Base-by-base conservation (phyloP, 2,797 vertebrate genomes). In the Taeniopygia guttata region DNA sequence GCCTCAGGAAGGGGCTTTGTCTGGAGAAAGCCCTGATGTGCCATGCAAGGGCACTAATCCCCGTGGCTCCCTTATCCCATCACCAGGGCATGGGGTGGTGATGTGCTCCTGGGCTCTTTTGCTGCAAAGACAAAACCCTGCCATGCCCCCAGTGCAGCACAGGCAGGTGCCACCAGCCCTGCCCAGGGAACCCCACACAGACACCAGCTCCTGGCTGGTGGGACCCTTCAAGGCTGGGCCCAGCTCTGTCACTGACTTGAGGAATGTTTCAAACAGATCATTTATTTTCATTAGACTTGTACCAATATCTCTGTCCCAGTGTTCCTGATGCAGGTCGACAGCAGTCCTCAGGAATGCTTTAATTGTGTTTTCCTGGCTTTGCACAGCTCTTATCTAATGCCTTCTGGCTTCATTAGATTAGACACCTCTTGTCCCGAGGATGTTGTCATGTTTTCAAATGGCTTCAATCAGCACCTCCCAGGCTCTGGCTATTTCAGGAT, bases 361-460 rank as follows among this genome's bases (percentile, higher is more conserved):
- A 91, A 95, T 88, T 93, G 94, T 83, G 26, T 94, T 94, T 91
- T 77, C 93, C 64, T 46, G 3, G 0, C 76, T 89, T 77, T 89
- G 67, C 6, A n/a, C 82, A 87, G 91, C 84, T 89, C 91, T 91
- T 51, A 75, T 91, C 93, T 97, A 96, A 97, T 94, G 90, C 8
- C 13, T 94, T 88, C 92, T 93, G 89, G 40, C 96, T 95, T 86
- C 93, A 88, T 96, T 95, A 94, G 93, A 96, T 96, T 90, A 95
- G 94, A 93, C 96, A 76, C 94, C 89, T 83, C 93, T 95, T 91
- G 94, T 96, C 95, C 94, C 5, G 38, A 86, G 94, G 94, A 95
- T 83, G 94, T 96, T 97, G 95, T 96, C 95, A 88, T 96, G 96
- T 97, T 97, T 96, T 96, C 96, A 96, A 96, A 97, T 94, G 91